phyloP scores from a whole-genome alignment of 2,888 invertebrate genomes.

The Homarus gammarus region DNA sequence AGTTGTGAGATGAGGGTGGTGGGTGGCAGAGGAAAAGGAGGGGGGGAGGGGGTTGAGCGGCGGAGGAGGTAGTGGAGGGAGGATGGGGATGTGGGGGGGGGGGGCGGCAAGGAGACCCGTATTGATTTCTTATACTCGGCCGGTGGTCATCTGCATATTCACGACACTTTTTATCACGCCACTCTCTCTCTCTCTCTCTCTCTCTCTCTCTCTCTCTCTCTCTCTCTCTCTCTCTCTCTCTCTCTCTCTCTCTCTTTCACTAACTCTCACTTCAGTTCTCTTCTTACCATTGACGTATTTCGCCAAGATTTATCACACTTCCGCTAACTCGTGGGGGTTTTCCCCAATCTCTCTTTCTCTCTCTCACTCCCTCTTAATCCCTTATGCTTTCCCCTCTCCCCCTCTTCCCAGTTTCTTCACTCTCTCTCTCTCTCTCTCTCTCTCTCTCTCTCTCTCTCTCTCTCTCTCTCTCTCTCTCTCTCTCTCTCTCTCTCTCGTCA shows the following conservation, averaged over 20 bases:
- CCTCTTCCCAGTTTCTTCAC: background rate
- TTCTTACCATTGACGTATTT: no score
- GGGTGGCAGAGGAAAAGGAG: background rate
- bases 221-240: background rate
- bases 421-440: background rate
- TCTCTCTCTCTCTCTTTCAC: background rate
- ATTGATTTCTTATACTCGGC: conserved; percentile 74
- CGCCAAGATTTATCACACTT: background rate
- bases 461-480: conserved; percentile 18
- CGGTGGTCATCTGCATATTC: conserved; percentile 76
- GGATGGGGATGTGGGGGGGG: background rate
- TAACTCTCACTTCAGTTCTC: conserved; percentile 50
- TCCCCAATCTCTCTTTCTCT: background rate
- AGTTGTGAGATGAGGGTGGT: background rate
- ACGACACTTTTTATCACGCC: conserved; percentile 73
- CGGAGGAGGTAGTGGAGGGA: conserved; percentile 9
- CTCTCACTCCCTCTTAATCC: background rate
- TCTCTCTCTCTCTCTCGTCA: background rate
- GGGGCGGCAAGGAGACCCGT: conserved; percentile 51
- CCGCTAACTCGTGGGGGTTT: background rate
- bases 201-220: conserved; percentile 4
- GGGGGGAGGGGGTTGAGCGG: background rate
- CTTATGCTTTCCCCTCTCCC: background rate
- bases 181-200: conserved; percentile 62
- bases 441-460: conserved; percentile 4